These are phyloP conservation scores for Antedon mediterranea DNA, from an alignment of 53 echinoderm and acorn worm genomes.

Conservation along the genomic window DNA sequence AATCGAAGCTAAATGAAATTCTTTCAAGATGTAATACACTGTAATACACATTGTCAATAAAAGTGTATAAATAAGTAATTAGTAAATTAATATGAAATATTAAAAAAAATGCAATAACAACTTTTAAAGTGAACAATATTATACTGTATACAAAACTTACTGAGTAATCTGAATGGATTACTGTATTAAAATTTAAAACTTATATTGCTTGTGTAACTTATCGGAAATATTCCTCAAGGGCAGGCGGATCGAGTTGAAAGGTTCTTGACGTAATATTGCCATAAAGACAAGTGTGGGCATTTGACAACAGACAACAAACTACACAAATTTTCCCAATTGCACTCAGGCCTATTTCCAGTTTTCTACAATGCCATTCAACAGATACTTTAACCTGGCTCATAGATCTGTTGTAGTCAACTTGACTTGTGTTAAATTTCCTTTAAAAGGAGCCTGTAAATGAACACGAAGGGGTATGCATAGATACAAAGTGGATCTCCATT, in stretches of 20 bases:
- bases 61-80: no score
- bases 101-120: no score
- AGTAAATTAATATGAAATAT: no score
- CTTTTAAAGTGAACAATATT: no score
- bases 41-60: no score
- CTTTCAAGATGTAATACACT: no score
- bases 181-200: no score
- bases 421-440: slow-evolving; percentile 1
- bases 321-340: background rate
- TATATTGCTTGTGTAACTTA: no score
- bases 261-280: background rate
- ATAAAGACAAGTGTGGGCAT: slow-evolving; percentile 1
- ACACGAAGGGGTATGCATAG: slow-evolving; percentile 15
- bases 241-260: background rate
- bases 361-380: slow-evolving; percentile 16
- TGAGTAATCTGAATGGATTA: no score
- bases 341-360: background rate
- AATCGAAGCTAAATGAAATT: no score
- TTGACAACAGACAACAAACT: background rate
- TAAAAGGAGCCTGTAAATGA: slow-evolving; percentile 14
- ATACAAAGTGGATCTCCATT: slow-evolving; percentile 11
- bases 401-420: slow-evolving; percentile 18
- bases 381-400: slow-evolving; percentile 11
- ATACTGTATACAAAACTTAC: no score
- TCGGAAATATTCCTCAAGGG: background rate